Percentiles rank a stretch among this genome's conserved stretches.
phyloP scores from a whole-genome alignment of 2,113 vertebrate genomes.

The Haemorhous mexicanus region DNA sequence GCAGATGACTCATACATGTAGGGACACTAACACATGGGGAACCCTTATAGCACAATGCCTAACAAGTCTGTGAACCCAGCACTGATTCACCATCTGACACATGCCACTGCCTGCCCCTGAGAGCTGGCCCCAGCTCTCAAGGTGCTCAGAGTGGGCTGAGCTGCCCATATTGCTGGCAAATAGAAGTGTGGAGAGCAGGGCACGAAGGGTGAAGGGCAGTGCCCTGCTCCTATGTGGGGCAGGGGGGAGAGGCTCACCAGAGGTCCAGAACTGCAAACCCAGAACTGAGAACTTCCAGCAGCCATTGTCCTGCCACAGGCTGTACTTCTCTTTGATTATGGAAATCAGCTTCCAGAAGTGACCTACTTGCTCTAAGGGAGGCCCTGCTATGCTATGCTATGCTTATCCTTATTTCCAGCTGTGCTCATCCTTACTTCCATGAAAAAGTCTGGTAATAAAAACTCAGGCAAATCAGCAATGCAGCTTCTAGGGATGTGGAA shows the following conservation, averaged over 20 bases:
- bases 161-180: background rate
- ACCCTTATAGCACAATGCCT: background rate
- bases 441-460: background rate
- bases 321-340: background rate
- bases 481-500: background rate
- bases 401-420: background rate
- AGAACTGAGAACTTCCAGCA: background rate
- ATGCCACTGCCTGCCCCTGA: background rate
- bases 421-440: background rate
- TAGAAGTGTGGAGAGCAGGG: background rate
- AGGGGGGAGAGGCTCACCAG: background rate
- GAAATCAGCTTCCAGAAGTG: background rate
- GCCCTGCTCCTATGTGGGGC: too few species aligned
- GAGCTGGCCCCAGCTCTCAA: background rate
- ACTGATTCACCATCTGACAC: background rate
- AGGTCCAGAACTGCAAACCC: background rate
- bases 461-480: background rate
- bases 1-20: background rate
- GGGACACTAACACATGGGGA: background rate
- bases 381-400: background rate
- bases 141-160: background rate
- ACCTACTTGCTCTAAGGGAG: background rate
- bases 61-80: background rate
- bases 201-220: background rate
- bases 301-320: fast-evolving